phyloP scores from a whole-genome alignment of 2,797 vertebrate genomes.

The Manis pentadactyla region DNA sequence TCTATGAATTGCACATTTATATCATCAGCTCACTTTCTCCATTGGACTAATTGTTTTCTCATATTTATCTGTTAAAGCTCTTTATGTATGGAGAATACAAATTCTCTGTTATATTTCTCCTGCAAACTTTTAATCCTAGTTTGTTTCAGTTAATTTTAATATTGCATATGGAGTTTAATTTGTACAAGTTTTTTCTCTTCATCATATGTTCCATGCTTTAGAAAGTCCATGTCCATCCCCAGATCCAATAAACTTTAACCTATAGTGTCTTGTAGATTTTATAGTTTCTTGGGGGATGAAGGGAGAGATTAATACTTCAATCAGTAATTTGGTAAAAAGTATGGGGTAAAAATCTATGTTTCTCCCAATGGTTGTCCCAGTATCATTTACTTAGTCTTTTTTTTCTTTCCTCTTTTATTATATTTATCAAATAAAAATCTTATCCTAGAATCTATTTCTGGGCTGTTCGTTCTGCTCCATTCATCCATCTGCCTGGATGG shows the following conservation, averaged over 20 bases:
- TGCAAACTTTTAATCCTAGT: neutral
- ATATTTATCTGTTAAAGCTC: neutral
- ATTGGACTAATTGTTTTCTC: neutral
- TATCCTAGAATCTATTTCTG: neutral
- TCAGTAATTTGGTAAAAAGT: neutral
- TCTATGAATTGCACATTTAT: neutral
- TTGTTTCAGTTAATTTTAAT: neutral
- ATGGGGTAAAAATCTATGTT: neutral
- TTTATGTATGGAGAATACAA: neutral
- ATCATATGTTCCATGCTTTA: neutral
- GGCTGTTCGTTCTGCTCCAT: neutral
- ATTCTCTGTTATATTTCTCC: neutral
- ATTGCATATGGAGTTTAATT: neutral
- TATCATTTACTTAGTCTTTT: neutral
- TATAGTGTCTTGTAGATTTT: neutral
- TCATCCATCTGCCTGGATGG: neutral
- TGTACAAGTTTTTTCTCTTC: neutral
- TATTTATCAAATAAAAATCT: neutral
- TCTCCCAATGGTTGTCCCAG: neutral
- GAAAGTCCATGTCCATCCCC: neutral
- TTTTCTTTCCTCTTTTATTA: neutral
- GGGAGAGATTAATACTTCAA: neutral
- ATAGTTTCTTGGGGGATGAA: neutral
- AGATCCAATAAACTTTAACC: neutral
- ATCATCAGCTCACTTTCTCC: neutral